These are phyloP conservation scores for Linhomoeus sp. DNA, from an alignment of 2,888 invertebrate genomes.

Conservation along the genomic window DNA sequence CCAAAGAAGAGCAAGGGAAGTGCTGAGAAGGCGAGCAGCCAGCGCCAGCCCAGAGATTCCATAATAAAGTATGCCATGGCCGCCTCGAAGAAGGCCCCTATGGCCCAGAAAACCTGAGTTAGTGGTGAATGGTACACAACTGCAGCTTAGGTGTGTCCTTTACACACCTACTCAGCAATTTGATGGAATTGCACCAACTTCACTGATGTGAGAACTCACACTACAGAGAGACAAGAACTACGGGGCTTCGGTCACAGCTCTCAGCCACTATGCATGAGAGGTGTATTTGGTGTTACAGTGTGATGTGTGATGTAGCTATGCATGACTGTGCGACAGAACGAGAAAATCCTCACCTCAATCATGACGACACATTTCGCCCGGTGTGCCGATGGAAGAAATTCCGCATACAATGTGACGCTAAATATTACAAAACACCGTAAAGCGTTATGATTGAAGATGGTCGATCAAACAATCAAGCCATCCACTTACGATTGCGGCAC, in stretches of 20 bases:
- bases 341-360: conserved; percentile 48
- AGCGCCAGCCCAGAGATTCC: conserved; percentile 74
- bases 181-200: too few relatives aligned
- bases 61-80: conserved; percentile 68
- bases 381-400: conserved; percentile 78
- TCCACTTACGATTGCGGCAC: conserved; percentile 80
- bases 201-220: too few relatives aligned
- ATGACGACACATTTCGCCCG: conserved; percentile 83
- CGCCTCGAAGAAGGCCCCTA: conserved; percentile 81
- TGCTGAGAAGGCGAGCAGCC: conserved; percentile 73
- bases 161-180: conserved; percentile 12
- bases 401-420: conserved; percentile 83
- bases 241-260: too few relatives aligned
- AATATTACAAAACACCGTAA: conserved; percentile 12
- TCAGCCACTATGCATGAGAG: too few relatives aligned
- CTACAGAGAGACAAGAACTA: too few relatives aligned
- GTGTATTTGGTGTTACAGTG: too few relatives aligned
- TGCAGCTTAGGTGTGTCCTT: not conserved
- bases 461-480: not conserved
- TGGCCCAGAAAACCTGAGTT: conserved; percentile 75
- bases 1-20: conserved; percentile 61
- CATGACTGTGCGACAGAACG: too few relatives aligned
- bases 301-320: too few relatives aligned
- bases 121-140: too few relatives aligned
- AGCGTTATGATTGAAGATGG: not conserved